phyloP scores from a whole-genome alignment of 2,797 vertebrate genomes.

The Microchirus variegatus region DNA sequence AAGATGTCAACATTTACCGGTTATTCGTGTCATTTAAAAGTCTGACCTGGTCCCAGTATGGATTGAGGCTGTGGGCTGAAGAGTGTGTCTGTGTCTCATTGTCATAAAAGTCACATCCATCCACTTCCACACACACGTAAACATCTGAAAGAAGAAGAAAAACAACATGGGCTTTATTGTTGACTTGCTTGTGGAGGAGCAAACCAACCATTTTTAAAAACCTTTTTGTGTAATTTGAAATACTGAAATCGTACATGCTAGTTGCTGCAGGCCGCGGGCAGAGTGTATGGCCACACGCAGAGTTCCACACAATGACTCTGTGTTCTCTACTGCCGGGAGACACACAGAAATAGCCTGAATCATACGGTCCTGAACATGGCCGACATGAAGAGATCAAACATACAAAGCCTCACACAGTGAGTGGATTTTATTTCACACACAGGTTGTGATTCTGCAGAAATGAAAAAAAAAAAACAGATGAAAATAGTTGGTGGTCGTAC shows the following conservation, averaged over 20 bases:
- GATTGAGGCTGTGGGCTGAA: constrained; percentile 66
- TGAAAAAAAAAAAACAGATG: too few species aligned
- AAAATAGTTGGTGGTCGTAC: constrained; percentile 40
- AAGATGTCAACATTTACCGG: constrained; percentile 17
- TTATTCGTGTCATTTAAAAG: too few species aligned
- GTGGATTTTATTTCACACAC: constrained; percentile 5
- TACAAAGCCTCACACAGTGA: not conserved
- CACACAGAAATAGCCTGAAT: constrained; percentile 8
- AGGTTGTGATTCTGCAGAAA: constrained; percentile 16
- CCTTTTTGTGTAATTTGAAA: not conserved
- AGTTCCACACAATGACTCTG: constrained; percentile 71
- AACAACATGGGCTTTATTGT: too few species aligned
- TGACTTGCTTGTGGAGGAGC: not conserved
- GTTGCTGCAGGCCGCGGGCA: constrained; percentile 71
- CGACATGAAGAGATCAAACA: constrained; percentile 7
- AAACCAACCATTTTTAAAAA: not conserved
- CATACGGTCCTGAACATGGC: not conserved
- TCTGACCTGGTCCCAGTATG: constrained; percentile 82
- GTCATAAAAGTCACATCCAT: constrained; percentile 79
- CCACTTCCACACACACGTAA: constrained; percentile 79
- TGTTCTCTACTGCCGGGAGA: constrained; percentile 31
- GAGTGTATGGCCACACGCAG: constrained; percentile 76
- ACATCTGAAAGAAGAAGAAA: constrained; percentile 57
- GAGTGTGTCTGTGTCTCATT: constrained; percentile 75
- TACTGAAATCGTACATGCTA: constrained; percentile 68